Evolutionary conservation across 2,888 invertebrate genomes (phyloP), one percentile per base, ranked within the genome.

Genomic region (Melanostoma mellinum): DNA sequence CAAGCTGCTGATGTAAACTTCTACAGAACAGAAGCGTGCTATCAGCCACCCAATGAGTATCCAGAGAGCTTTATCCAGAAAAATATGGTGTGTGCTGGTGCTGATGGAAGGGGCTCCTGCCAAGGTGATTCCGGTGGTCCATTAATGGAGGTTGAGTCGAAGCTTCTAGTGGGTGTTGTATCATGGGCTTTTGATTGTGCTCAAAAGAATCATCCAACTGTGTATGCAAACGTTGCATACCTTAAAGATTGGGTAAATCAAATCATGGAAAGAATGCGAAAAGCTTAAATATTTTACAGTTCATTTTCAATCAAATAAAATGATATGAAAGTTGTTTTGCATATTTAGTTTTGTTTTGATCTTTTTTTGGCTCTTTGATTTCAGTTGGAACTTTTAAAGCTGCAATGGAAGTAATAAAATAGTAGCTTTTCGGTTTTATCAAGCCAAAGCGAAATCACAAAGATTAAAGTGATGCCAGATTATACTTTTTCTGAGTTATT

Each of bases 121-220:
- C 36, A 9, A 56, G 56, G 56, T 8, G 56, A 56, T 56, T 56
- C 56, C n/a, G 56, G 56, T 1, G 56, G 56, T 3, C 56, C 56
- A 2, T 38, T 56, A 30, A 30, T 38, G 10, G 38, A 56, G 20
- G 2, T 56, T 30, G 8, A 0, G 1, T 3, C 38, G 5, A 56
- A 56, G 0, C 1, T 1, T 1, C 30, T 56, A 30, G 1, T 56
- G 30, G 56, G 56, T 9, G 0, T 56, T 8, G 56, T 56, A 4
- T 56, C 56, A 38, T 56, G 56, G 56, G 56, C 38, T 30, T 30
- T 4, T 6, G 4, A 4, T 30, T 56, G 56, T 56, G 56, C 38
- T 33, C 20, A 1, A 1, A 20, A 1, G 0, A 20, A 8, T 2
- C 9, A 1, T 8, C 56, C 56, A 40, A 30, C 20, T 30, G 56